Evolutionary conservation across 2,113 vertebrate genomes (phyloP).

Genomic region (Lepus americanus): DNA sequence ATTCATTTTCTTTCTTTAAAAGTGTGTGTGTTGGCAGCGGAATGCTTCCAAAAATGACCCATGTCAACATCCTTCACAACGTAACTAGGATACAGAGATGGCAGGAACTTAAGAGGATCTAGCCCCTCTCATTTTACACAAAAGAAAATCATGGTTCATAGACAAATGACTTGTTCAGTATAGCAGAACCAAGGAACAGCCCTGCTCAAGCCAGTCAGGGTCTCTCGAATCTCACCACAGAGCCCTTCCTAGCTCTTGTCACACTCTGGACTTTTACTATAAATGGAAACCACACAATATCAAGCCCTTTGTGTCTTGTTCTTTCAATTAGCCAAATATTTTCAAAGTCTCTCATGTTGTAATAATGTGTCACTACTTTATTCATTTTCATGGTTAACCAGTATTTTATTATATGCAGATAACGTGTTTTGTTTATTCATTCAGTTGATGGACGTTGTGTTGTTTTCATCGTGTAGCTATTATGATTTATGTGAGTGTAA

Average conservation of each 20-base stretch:
- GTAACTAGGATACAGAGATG: not conserved
- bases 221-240: not conserved
- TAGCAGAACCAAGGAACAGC: not conserved
- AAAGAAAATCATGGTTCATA: not conserved
- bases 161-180: not conserved
- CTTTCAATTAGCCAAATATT: not conserved
- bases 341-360: not conserved
- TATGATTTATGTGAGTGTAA: not conserved
- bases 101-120: not conserved
- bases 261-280: not conserved
- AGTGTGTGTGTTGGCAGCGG: not conserved
- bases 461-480: not conserved
- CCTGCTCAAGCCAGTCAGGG: too few relatives aligned
- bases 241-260: rapidly evolving
- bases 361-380: not conserved
- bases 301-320: not conserved
- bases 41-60: slow-evolving; percentile 5
- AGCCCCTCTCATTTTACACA: not conserved
- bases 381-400: not conserved
- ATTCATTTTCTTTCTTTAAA: slow-evolving; percentile 46
- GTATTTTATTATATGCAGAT: not conserved
- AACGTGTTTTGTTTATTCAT: not conserved
- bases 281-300: not conserved
- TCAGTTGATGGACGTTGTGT: not conserved
- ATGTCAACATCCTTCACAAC: not conserved